These are phyloP conservation scores for Onthophagus sagittarius DNA, from an alignment of 2,888 invertebrate genomes.

Conservation along the genomic window DNA sequence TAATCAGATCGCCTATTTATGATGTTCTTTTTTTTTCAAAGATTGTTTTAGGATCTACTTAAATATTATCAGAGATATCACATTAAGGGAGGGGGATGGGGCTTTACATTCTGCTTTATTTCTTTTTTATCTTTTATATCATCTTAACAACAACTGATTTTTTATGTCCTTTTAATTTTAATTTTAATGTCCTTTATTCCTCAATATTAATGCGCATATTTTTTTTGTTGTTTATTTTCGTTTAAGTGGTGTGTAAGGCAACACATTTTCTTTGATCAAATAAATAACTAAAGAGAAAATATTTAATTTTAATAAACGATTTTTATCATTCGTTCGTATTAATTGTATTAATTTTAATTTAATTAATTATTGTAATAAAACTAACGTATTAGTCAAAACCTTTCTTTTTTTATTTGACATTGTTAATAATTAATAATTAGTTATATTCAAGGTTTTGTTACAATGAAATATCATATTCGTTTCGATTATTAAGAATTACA, in stretches of 20 bases:
- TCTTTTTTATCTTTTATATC: slow-evolving; percentile 15
- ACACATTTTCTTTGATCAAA: slow-evolving; percentile 7
- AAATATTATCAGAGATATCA: slow-evolving; percentile 44
- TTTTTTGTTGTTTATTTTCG: not conserved
- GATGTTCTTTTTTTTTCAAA: slow-evolving; percentile 7
- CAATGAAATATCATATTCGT: slow-evolving; percentile 1
- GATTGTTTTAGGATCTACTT: slow-evolving; percentile 2
- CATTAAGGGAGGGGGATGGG: slow-evolving; percentile 33
- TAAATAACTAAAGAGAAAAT: not conserved
- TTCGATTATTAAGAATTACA: not conserved
- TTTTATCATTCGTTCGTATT: not conserved
- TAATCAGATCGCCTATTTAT: not conserved
- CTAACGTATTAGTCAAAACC: slow-evolving; percentile 2
- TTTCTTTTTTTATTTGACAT: not conserved
- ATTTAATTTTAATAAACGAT: not conserved
- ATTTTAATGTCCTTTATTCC: slow-evolving; percentile 1
- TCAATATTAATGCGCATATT: not conserved
- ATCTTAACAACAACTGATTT: slow-evolving; percentile 2
- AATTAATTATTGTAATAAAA: not conserved
- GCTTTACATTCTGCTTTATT: slow-evolving; percentile 17
- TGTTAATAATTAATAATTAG: not conserved
- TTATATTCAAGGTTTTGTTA: not conserved
- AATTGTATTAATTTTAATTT: not conserved
- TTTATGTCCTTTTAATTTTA: not conserved
- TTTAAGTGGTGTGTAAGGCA: not conserved